These are phyloP conservation scores for Agrypnia vestita DNA, from an alignment of 1,140 invertebrate genomes.

Conservation along the genomic window DNA sequence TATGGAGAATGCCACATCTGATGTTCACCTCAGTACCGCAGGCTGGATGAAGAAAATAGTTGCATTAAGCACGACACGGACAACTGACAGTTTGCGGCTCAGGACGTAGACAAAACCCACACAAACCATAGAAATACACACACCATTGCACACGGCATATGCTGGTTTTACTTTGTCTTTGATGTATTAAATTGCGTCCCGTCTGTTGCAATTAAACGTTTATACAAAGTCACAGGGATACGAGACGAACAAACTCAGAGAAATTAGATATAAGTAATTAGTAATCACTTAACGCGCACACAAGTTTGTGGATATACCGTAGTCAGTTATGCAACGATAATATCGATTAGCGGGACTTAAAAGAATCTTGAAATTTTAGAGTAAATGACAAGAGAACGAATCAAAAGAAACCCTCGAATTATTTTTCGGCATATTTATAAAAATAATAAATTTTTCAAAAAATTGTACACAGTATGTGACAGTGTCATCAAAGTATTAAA, in stretches of 20 bases:
- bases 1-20: background rate
- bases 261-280: too few species aligned
- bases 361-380: too few species aligned
- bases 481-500: too few species aligned
- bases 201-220: background rate
- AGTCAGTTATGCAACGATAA: too few species aligned
- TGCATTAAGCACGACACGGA: background rate
- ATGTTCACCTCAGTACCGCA: background rate
- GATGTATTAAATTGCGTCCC: constrained; percentile 8
- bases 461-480: too few species aligned
- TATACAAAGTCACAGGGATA: background rate
- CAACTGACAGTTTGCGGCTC: constrained; percentile 2
- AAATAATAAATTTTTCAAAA: too few species aligned
- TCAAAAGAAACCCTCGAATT: too few species aligned
- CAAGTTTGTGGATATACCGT: too few species aligned
- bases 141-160: background rate
- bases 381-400: too few species aligned
- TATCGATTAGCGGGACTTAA: too few species aligned
- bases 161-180: constrained; percentile 23
- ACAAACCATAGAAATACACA: background rate
- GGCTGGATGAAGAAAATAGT: background rate
- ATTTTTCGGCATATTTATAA: too few species aligned
- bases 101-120: background rate
- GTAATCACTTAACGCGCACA: too few species aligned
- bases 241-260: background rate